phyloP scores from a whole-genome alignment of 2,797 vertebrate species.

The Eutrigla gurnardus region DNA sequence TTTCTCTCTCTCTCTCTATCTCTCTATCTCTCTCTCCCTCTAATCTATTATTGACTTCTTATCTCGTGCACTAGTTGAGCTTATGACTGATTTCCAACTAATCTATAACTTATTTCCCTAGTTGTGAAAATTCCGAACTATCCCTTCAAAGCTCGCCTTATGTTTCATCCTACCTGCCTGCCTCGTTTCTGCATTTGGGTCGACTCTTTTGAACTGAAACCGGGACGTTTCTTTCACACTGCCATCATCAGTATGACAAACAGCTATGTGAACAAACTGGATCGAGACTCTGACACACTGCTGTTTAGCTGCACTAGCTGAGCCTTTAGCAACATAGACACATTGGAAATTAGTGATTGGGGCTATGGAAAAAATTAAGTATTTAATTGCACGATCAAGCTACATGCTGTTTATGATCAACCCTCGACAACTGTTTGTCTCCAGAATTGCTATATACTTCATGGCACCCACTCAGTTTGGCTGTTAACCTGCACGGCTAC shows the following conservation, averaged over 20 bases:
- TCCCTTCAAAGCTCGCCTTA: no score
- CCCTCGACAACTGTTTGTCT: neutral
- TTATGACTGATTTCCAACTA: conserved; percentile 64
- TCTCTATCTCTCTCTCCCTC: conserved; percentile 8
- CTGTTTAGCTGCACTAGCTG: neutral
- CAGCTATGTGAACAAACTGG: neutral
- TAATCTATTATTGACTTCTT: conserved; percentile 65
- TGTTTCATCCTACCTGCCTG: no score
- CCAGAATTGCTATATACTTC: neutral
- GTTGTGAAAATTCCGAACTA: no score
- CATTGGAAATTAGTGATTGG: neutral
- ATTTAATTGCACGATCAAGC: neutral
- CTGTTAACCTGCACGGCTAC: conserved; percentile 16
- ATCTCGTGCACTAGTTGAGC: conserved; percentile 52
- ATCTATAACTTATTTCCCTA: conserved; percentile 65
- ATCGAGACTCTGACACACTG: neutral
- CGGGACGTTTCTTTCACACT: neutral
- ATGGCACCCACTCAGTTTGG: neutral
- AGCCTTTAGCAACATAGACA: neutral
- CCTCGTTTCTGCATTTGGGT: no score
- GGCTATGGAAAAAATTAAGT: neutral
- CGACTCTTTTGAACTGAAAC: no score
- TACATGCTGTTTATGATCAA: conserved; percentile 4
- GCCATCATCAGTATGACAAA: neutral
- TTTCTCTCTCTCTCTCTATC: conserved; percentile 13